Percentiles rank a stretch among this genome's conserved stretches.
Conservation (phyloP, 1,140 invertebrate genomes). For the Zelostemma sp. region DNA sequence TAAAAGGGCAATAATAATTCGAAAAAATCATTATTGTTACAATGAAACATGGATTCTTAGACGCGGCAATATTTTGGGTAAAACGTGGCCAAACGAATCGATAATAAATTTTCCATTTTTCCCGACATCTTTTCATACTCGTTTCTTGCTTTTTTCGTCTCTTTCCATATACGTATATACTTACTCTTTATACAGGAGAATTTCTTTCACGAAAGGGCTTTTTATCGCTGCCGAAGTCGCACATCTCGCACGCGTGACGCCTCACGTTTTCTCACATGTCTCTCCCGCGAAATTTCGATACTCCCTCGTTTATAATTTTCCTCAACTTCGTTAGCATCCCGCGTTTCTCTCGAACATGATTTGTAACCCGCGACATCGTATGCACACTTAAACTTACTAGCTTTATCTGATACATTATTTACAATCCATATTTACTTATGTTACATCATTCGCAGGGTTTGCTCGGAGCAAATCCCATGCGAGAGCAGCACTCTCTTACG, state of each 20-base stretch:
- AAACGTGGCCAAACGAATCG: constrained; percentile 51
- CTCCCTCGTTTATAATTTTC: constrained; percentile 26
- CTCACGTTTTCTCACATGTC: constrained; percentile 34
- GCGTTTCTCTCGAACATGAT: constrained; percentile 45
- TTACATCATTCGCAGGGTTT: constrained; percentile 67
- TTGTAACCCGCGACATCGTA: constrained; percentile 54
- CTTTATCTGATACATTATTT: constrained; percentile 70
- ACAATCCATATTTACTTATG: constrained; percentile 71
- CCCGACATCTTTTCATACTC: constrained; percentile 42
- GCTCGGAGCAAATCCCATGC: constrained; percentile 59
- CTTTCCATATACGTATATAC: constrained; percentile 57
- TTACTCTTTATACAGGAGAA: constrained; percentile 69
- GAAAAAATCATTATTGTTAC: constrained; percentile 49
- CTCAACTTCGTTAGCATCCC: constrained; percentile 35
- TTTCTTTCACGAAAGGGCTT: constrained; percentile 56
- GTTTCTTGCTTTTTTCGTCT: constrained; percentile 28
- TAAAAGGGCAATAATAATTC: constrained; percentile 53
- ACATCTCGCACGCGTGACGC: constrained; percentile 18
- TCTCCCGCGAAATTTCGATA: constrained; percentile 36
- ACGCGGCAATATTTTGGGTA: constrained; percentile 22
- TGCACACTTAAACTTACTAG: constrained; percentile 68
- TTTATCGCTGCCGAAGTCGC: constrained; percentile 46
- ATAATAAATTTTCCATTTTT: constrained; percentile 52
- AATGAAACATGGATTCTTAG: constrained; percentile 46
- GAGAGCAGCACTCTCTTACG: constrained; percentile 55